phyloP scores from a whole-genome alignment of 2,888 invertebrate species.

The Caenorhabditis uteleia region DNA sequence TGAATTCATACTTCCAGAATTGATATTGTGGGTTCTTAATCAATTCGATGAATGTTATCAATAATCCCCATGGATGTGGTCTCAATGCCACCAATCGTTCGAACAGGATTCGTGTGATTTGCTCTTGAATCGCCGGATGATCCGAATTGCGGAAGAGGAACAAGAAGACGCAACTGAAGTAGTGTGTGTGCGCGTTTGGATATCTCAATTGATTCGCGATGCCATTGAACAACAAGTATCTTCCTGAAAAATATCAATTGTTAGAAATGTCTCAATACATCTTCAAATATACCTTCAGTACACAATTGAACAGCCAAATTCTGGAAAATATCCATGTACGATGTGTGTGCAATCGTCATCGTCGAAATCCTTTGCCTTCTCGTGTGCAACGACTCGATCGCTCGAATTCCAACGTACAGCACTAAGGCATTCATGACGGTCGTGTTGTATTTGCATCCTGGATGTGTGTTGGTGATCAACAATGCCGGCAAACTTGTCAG shows the following conservation, averaged over 20 bases:
- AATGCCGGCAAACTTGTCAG: slow-evolving; percentile 71
- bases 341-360: slow-evolving; percentile 96
- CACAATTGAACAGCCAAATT: slow-evolving; percentile 96
- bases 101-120: slow-evolving; percentile 78
- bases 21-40: slow-evolving; percentile 98
- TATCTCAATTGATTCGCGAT: slow-evolving; percentile 98
- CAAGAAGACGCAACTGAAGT: slow-evolving; percentile 95
- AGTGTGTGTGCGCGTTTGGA: slow-evolving; percentile 99
- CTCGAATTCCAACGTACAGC: slow-evolving; percentile 85
- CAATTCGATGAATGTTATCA: slow-evolving; percentile 97
- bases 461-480: too few species aligned
- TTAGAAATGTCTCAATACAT: not conserved
- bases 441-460: slow-evolving; percentile 95
- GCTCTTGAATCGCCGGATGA: slow-evolving; percentile 86
- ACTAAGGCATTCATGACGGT: slow-evolving; percentile 95
- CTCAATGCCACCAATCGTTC: slow-evolving; percentile 96
- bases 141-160: slow-evolving; percentile 93
- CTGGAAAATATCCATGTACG: slow-evolving; percentile 99
- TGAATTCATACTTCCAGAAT: slow-evolving; percentile 99
- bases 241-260: slow-evolving; percentile 71
- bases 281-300: slow-evolving; percentile 82
- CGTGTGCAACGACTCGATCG: slow-evolving; percentile 86
- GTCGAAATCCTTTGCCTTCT: slow-evolving; percentile 92
- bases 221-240: slow-evolving; percentile 95
- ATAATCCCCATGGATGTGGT: slow-evolving; percentile 97